A percentile compares a stretch with the other conserved stretches of the same genome.
Conservation (phyloP, 2,797 vertebrate species). For the Cirrhinus mrigala region DNA sequence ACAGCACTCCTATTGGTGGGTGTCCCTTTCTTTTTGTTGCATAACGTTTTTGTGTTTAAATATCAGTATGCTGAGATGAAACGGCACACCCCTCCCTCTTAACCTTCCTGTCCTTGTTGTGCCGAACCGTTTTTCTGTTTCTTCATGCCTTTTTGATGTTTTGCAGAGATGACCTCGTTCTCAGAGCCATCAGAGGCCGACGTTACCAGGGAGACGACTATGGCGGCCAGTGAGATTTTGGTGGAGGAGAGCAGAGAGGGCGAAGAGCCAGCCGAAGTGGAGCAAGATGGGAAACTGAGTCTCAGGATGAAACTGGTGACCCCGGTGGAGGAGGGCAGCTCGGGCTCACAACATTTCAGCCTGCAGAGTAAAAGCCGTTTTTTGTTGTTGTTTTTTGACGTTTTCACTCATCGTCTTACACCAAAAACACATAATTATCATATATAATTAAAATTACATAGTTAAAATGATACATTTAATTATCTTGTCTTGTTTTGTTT, state of each 20-base stretch:
- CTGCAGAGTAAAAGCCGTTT: conserved; percentile 89
- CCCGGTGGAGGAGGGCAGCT: conserved; percentile 86
- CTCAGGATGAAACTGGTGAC: conserved; percentile 92
- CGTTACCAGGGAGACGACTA: conserved; percentile 80
- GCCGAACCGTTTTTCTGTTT: conserved; percentile 13
- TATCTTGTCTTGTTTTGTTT: neutral
- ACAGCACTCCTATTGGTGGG: conserved; percentile 98
- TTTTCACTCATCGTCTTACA: neutral
- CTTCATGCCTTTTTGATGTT: neutral
- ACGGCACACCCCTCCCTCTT: neutral
- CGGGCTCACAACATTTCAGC: conserved; percentile 87
- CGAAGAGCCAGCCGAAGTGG: conserved; percentile 65
- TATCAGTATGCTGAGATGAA: neutral
- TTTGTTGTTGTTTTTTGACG: neutral
- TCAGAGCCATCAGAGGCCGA: conserved; percentile 81
- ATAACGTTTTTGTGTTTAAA: conserved; percentile 3
- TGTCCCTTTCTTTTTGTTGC: neutral
- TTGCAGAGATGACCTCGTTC: conserved; percentile 78
- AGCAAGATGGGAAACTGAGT: conserved; percentile 84
- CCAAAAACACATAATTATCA: neutral
- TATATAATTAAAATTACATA: neutral
- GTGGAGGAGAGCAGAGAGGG: conserved; percentile 75
- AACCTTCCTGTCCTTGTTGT: neutral
- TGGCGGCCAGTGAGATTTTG: conserved; percentile 79
- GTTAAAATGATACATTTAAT: neutral